Base-by-base conservation (phyloP, 1,140 invertebrate species). In the Idris sp. region DNA sequence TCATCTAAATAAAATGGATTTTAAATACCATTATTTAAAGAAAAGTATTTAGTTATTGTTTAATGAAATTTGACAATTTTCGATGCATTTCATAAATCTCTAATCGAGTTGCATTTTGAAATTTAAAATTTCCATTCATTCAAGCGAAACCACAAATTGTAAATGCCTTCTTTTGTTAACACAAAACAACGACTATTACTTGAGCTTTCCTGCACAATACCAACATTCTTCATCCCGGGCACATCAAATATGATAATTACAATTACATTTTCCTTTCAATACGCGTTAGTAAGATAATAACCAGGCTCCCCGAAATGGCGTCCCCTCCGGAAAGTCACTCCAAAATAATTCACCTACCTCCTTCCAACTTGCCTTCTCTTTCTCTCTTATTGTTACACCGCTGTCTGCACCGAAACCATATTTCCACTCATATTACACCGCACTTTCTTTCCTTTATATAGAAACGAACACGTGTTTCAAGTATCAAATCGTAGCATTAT, bases 401-500 rank as follows among this genome's bases (percentile, higher is more conserved):
- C 19, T 31, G 16, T 48, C 25, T 48, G 11, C 8, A 8, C 9
- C 28, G 28, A 41, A 49, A 62, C 44, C 13, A 18, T 31, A 62
- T 53, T 64, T 51, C 38, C 30, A 11, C 3, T n/a, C 36, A 43
- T 51, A 51, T 44, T 53, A 64, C 36, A 51, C 9, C 18, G 18
- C 15, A 43, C 28, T 64, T 43, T 43, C 41, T 62, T 62, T 49
- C 15, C 16, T 43, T 51, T 53, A 40, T 46, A 26, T 16, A 30
- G 28, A 64, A 51, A 54, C 14, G 61, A 64, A 44, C 48, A 53
- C 36, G 49, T 46, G 40, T 46, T 46, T 54, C 51, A 33, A 67
- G 51, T 56, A 56, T 49, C 49, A 67, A 67, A 56, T 49, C 51
- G 51, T 41, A 25, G 43, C 41, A 48, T 67, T 67, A 65, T 65